Base-by-base conservation (phyloP, 23 tunicate species). In the Ciona savignyi region DNA sequence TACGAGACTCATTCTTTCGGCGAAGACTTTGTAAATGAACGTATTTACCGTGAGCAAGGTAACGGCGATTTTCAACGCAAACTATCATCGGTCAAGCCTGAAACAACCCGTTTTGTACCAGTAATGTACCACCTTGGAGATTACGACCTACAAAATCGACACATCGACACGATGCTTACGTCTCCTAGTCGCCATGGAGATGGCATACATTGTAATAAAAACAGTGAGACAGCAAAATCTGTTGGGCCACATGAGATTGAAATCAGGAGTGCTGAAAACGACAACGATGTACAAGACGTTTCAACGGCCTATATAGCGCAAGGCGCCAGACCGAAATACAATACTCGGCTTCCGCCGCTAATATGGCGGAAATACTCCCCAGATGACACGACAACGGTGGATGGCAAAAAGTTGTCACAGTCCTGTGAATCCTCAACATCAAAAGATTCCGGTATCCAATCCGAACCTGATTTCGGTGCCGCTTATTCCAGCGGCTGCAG, bases 361-460 rank as follows among this genome's bases (percentile, higher is more conserved):
- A 42, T 51, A 11, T 77, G 35, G 60, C 74, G 65, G 29, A 32
- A 32, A 26, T 6, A 32, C 66, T 70, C 65, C 27, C 30, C 34
- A 1, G 32, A 29, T 28, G 69, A 35, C 3, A 33, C 48, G 62
- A 9, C 80, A 4, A 27, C 32, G 4, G 27, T 62, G 26, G 70
- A 62, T 1, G 74, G 67, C 0, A 80, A 71, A 27, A 83, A 77
- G 71, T 32, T 76, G 1, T 70, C 78, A 2, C 81, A 83, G 23
- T 89, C 87, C 9, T 70, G 96, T 73, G 96, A 89, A 30, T 89
- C 96, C 6, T 83, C 96, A 22, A 77, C 96, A 4, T 89, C 96
- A 1, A 89, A 89, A 79, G 96, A 89, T 84, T 89, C 96, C 27
- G 96, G 96, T 4, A 89, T 89, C 31, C 96, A 89, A 35, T 89